Evolutionary conservation across 2,113 vertebrate species (phyloP).

Genomic region (Mastomys coucha): DNA sequence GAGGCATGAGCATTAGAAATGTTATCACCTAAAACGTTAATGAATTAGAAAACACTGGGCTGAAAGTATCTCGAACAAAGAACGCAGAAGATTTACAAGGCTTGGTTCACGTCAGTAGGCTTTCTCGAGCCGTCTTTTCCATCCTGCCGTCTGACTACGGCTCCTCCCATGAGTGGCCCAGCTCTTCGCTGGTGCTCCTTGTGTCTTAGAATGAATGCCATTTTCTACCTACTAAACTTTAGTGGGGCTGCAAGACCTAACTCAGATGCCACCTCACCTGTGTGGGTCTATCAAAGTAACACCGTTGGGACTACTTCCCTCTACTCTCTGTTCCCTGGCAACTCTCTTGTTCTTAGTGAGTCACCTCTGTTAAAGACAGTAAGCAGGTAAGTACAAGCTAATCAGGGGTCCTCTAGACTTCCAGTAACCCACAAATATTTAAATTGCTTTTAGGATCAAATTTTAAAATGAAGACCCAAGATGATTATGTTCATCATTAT

Average conservation of each 20-base stretch:
- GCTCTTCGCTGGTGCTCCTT: no score
- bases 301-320: background rate
- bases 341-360: background rate
- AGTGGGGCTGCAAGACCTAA: background rate
- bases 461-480: background rate
- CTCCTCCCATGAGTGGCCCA: background rate
- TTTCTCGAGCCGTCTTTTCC: background rate
- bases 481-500: background rate
- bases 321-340: background rate
- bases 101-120: background rate
- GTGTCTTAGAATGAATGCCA: background rate
- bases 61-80: background rate
- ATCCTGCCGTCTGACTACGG: background rate
- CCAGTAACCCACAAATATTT: background rate
- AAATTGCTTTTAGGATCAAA: background rate
- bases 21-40: background rate
- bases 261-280: background rate
- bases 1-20: background rate
- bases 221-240: background rate
- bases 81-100: background rate
- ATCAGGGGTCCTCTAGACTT: background rate
- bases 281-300: background rate
- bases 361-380: background rate
- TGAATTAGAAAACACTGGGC: background rate
- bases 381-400: background rate